Base-by-base conservation (phyloP, 2,888 invertebrate species). In the Polietes domitor region DNA sequence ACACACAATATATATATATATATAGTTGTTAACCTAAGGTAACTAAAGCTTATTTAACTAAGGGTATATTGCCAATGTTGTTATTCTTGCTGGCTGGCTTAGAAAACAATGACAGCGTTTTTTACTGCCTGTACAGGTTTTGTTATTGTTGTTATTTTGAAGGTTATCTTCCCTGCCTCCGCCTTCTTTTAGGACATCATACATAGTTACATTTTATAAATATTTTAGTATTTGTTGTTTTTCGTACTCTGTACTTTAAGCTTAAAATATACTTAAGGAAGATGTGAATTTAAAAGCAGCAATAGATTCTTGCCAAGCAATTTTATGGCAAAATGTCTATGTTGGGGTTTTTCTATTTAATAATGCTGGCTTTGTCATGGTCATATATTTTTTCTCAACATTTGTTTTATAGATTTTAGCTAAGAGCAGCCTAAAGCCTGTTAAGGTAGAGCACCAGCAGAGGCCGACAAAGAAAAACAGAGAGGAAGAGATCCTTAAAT, bases 301-400 rank as follows among this genome's bases (percentile, higher is more conserved):
- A 55, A 55, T 9, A 21, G 41, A 61, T 55, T 55, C 19, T 73
- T 58, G 26, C 58, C 21, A 12, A 19, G 43, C 47, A 47, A 47
- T 74, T 74, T 61, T 74, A 41, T 41, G 19, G 21, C 47, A 47
- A 47, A n/a, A 7, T n/a, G 47, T 12, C 37, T 6, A 24, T 19
- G 6, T 37, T 37, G 37, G 37, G n/a, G n/a, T 50, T 50, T 58
- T 55, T 53, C 2, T 2, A 12, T 75, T 74, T 47, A 72, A 77
- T 73, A 82, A 55, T 68, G 24, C 63, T 26, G 28, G n/a, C 77
- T 73, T 58, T 26, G 55, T 74, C 73, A 77, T 41, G 68, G 70
- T 72, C 53, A 71, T 74, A 37, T 53, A 53, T 61, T 77, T 70
- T 21, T 19, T 17, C 21, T 4, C 21, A 53, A 53, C 53, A 53